A percentile compares a stretch with the other conserved stretches of the same genome.
These are phyloP conservation scores for Stegana nigrithorax DNA, from an alignment of 2,888 invertebrate genomes.

Conservation along the genomic window DNA sequence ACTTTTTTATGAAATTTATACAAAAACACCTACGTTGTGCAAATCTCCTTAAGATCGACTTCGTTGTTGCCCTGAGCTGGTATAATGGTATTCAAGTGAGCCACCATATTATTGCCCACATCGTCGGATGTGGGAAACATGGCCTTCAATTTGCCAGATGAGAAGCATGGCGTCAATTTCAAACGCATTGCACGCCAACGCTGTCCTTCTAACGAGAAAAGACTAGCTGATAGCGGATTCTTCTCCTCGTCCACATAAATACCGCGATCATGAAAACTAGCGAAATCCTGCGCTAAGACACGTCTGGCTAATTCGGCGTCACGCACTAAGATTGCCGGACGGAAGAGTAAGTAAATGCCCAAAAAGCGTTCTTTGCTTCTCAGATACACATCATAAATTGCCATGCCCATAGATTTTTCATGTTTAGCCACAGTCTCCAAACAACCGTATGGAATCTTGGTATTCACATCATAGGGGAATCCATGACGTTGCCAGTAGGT, in stretches of 20 bases:
- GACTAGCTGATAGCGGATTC: conserved; percentile 72
- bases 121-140: conserved; percentile 74
- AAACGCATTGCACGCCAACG: conserved; percentile 75
- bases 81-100: conserved; percentile 63
- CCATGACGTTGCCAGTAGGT: conserved; percentile 72
- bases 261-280: conserved; percentile 76
- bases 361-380: conserved; percentile 65
- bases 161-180: conserved; percentile 76
- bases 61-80: conserved; percentile 57
- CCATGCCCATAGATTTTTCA: conserved; percentile 73
- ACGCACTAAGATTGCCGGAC: conserved; percentile 73
- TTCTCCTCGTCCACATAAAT: conserved; percentile 72
- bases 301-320: conserved; percentile 74
- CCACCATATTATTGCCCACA: conserved; percentile 71
- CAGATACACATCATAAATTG: conserved; percentile 73
- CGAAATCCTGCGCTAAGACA: conserved; percentile 75
- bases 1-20: too few relatives aligned
- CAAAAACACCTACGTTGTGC: conserved; percentile 26
- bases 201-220: conserved; percentile 61
- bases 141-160: conserved; percentile 75
- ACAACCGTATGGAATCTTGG: conserved; percentile 75
- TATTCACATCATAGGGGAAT: conserved; percentile 70
- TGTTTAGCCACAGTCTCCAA: conserved; percentile 71
- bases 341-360: conserved; percentile 75
- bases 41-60: conserved; percentile 68